A percentile compares a stretch with the other conserved stretches of the same genome.
Evolutionary conservation across 35 echinoderm and acorn worm genomes (phyloP).

Genomic region (Acanthaster planci): DNA sequence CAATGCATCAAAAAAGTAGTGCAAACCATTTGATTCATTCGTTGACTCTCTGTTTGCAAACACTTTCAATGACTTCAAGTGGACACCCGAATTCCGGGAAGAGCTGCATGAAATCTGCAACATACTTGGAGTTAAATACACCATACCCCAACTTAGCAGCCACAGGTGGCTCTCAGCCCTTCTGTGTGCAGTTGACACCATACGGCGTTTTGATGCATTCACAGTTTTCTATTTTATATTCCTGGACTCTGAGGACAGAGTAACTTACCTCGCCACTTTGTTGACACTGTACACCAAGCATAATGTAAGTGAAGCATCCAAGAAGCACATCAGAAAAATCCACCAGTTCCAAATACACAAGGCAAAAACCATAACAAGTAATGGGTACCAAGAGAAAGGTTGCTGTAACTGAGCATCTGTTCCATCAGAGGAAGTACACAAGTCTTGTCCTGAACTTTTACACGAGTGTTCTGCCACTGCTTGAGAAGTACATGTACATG

Average conservation of each 20-base stretch:
- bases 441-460: constrained; percentile 33
- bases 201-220: too few relatives aligned
- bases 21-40: constrained; percentile 28
- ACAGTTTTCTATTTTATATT: too few relatives aligned
- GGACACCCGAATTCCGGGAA: constrained; percentile 27
- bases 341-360: too few relatives aligned
- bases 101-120: constrained; percentile 25
- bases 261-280: too few relatives aligned
- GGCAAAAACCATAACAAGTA: too few relatives aligned
- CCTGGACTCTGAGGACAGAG: too few relatives aligned
- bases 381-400: constrained; percentile 3
- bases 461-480: constrained; percentile 23
- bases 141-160: constrained; percentile 27
- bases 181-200: too few relatives aligned
- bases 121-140: constrained; percentile 48
- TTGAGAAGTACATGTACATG: constrained; percentile 33
- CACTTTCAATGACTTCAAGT: constrained; percentile 49
- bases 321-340: too few relatives aligned
- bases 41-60: constrained; percentile 20
- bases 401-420: neutral
- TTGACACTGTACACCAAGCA: too few relatives aligned
- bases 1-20: constrained; percentile 29
- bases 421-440: constrained; percentile 26
- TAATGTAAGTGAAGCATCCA: too few relatives aligned
- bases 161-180: constrained; percentile 59